Percentiles rank a stretch among this genome's conserved stretches.
Conservation (phyloP, 2,888 invertebrate species). For the Apamea monoglypha region DNA sequence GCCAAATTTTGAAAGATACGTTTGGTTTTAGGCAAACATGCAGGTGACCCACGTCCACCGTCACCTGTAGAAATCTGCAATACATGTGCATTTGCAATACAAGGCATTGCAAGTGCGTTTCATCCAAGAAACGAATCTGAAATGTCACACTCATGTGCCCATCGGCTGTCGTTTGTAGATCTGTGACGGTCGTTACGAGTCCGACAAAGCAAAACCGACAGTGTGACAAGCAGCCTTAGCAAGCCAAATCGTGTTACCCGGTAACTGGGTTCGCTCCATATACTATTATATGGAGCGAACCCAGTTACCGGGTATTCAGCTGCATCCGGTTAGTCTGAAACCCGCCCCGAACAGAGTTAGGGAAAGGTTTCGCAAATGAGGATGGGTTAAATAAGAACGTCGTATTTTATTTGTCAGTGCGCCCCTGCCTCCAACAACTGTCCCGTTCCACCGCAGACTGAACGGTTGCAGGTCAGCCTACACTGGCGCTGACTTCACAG, state of each 20-base stretch:
- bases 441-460: background rate
- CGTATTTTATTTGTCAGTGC: too few species aligned
- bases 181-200: background rate
- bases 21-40: background rate
- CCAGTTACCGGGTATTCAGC: background rate
- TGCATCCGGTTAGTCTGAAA: background rate
- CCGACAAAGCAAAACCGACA: background rate
- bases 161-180: background rate
- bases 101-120: background rate
- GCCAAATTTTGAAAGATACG: background rate
- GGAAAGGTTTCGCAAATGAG: background rate
- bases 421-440: constrained; percentile 22
- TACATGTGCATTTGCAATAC: too few species aligned
- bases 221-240: background rate
- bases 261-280: background rate
- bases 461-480: constrained; percentile 26
- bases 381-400: background rate
- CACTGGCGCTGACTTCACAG: constrained; percentile 43
- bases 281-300: too few species aligned
- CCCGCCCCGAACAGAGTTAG: background rate
- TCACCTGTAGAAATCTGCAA: too few species aligned
- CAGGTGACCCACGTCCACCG: background rate
- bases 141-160: background rate
- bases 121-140: background rate
- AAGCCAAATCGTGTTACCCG: background rate